Conservation (phyloP, 2,797 vertebrate species). For the Podarcis lilfordi region DNA sequence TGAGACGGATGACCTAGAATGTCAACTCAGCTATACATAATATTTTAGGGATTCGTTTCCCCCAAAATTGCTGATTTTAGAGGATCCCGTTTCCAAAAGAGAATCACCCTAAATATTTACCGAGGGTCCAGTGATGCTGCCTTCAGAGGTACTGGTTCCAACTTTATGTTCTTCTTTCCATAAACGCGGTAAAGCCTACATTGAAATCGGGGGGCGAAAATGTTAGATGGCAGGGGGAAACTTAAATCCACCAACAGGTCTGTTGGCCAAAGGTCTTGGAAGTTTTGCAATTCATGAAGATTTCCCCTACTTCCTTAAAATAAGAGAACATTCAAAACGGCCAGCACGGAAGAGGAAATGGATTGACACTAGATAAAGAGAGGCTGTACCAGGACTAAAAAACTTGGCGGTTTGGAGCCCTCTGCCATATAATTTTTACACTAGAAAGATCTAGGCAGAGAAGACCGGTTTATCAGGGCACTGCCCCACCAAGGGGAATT, state of each 20-base stretch:
- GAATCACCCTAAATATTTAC: conserved; percentile 68
- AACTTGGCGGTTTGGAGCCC: background rate
- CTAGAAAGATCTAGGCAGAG: background rate
- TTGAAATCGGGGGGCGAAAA: background rate
- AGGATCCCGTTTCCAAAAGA: too few species aligned
- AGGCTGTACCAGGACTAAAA: background rate
- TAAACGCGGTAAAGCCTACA: conserved; percentile 93
- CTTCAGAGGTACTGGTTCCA: conserved; percentile 91
- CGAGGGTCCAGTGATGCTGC: conserved; percentile 91
- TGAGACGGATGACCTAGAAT: too few species aligned
- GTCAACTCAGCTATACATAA: too few species aligned
- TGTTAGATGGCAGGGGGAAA: background rate
- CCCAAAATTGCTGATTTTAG: too few species aligned
- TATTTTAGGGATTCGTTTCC: too few species aligned
- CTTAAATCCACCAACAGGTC: background rate
- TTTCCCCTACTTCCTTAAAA: background rate
- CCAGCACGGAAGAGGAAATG: background rate
- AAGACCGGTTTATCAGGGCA: background rate
- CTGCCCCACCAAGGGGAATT: too few species aligned
- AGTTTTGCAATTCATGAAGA: background rate
- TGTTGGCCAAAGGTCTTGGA: background rate
- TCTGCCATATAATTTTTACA: background rate
- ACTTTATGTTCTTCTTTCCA: conserved; percentile 92
- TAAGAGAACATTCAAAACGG: background rate
- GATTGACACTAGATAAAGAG: background rate